A percentile compares a stretch with the other conserved stretches of the same genome.
Evolutionary conservation across 2,888 invertebrate species (phyloP).

Genomic region (Pseudococcus viburni): DNA sequence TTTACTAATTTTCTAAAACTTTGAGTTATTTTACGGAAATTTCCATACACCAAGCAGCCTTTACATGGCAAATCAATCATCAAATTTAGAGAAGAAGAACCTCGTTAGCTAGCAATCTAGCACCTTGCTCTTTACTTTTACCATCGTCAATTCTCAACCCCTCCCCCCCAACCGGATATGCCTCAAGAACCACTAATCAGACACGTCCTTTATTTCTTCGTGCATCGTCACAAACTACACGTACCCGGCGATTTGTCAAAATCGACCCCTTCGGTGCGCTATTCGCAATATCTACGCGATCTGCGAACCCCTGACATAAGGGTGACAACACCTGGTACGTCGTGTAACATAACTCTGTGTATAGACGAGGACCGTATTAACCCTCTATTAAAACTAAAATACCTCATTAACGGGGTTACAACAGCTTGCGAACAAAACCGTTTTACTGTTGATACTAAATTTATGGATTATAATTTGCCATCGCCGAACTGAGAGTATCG

Average conservation of each 20-base stretch:
- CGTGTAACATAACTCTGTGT: neutral
- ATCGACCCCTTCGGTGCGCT: neutral
- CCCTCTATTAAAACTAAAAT: constrained; percentile 65
- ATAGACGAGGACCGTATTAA: constrained; percentile 61
- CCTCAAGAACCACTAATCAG: no score
- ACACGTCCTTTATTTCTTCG: no score
- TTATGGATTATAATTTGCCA: constrained; percentile 61
- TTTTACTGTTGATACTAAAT: constrained; percentile 64
- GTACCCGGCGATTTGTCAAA: neutral
- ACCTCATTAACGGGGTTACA: constrained; percentile 65
- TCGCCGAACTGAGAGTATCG: neutral
- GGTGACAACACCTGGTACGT: constrained; percentile 60
- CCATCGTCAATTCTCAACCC: no score
- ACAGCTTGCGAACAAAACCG: constrained; percentile 66
- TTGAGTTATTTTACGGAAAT: no score
- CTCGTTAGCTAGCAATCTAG: no score
- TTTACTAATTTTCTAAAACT: no score
- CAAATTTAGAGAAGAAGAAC: no score
- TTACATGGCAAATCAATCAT: no score
- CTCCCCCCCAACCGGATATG: no score
- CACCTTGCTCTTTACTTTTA: no score
- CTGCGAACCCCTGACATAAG: constrained; percentile 39
- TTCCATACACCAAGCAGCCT: no score
- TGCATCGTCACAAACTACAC: no score
- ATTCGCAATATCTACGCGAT: neutral